Percentiles rank a stretch among this genome's conserved stretches.
phyloP scores from a whole-genome alignment of 2,113 vertebrate species.

The Neolamprologus fasciatus region DNA sequence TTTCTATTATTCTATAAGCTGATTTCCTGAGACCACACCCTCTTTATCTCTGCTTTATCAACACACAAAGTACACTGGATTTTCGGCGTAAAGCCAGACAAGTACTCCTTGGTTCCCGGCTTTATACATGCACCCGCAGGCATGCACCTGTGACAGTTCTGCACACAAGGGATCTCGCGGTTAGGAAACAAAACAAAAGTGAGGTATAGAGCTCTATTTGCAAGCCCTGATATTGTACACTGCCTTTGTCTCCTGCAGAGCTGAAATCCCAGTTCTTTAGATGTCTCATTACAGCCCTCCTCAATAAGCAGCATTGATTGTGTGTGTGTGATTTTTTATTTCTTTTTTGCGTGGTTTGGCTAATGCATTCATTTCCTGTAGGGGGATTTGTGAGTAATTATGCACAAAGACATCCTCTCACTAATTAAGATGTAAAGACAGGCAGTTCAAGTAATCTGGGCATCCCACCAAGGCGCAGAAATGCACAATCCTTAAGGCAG shows the following conservation, averaged over 20 bases:
- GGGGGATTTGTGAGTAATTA: constrained; percentile 65
- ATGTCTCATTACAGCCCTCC: constrained; percentile 36
- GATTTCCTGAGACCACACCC: background rate
- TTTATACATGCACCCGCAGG: background rate
- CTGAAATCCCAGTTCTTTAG: constrained; percentile 47
- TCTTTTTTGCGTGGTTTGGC: background rate
- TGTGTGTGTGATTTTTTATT: background rate
- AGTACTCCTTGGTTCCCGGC: background rate
- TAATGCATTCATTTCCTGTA: constrained; percentile 55
- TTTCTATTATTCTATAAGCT: constrained; percentile 7
- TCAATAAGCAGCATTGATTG: constrained; percentile 38
- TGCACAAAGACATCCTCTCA: constrained; percentile 56
- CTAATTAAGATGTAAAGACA: constrained; percentile 56
- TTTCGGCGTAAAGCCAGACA: background rate
- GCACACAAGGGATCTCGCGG: background rate
- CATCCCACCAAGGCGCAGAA: constrained; percentile 36
- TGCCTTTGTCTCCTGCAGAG: constrained; percentile 48
- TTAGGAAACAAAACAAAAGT: background rate
- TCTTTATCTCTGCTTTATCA: background rate
- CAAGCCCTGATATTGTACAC: background rate
- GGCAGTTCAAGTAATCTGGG: constrained; percentile 48
- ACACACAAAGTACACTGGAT: background rate
- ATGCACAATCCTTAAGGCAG: constrained; percentile 22
- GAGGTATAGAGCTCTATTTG: background rate
- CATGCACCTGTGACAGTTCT: background rate